Conservation (phyloP, 2,113 vertebrate genomes). For the Patagioenas fasciata region DNA sequence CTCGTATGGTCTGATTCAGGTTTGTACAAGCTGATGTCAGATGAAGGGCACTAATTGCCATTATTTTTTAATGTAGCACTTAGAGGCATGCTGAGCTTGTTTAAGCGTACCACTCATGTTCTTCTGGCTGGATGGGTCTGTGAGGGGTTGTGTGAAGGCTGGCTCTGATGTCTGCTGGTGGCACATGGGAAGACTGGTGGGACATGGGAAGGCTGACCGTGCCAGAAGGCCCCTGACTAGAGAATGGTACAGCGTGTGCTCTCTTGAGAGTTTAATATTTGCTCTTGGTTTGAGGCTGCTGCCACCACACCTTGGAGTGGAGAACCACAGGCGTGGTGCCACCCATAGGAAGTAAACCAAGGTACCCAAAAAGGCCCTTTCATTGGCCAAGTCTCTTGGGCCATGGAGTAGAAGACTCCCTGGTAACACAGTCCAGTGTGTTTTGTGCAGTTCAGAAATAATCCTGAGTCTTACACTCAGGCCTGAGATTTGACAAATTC, state of each 20-base stretch:
- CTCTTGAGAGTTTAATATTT: background rate
- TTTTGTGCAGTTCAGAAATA: background rate
- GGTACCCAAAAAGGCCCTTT: background rate
- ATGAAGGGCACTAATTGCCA: background rate
- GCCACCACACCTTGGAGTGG: background rate
- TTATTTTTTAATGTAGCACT: background rate
- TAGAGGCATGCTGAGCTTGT: background rate
- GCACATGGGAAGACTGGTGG: background rate
- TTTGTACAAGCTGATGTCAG: background rate
- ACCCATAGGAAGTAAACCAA: background rate
- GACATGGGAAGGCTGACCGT: background rate
- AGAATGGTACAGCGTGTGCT: background rate
- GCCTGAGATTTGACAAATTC: background rate
- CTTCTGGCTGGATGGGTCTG: background rate
- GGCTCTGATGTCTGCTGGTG: background rate
- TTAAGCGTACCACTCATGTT: background rate
- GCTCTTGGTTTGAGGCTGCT: background rate
- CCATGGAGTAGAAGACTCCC: background rate
- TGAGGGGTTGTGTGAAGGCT: rapidly evolving
- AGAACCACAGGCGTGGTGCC: background rate
- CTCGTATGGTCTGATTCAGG: background rate
- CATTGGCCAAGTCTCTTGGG: rapidly evolving
- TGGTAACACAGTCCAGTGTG: background rate
- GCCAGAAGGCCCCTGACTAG: background rate
- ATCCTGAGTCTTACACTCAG: background rate